phyloP scores from a whole-genome alignment of 1,140 invertebrate genomes.

The Heliothis subflexa region DNA sequence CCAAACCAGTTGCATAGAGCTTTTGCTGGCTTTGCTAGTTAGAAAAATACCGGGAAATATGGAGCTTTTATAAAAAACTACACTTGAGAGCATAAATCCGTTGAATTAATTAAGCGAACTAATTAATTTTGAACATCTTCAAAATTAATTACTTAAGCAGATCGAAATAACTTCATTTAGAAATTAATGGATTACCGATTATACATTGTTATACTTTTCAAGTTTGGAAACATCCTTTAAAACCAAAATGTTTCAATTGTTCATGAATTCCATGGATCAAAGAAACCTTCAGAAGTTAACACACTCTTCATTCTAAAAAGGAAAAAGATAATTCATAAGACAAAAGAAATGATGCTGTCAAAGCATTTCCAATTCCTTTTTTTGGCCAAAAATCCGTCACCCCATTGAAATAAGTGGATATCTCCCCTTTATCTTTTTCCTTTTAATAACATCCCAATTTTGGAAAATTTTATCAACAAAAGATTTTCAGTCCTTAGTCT shows the following conservation, averaged over 20 bases:
- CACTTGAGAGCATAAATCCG: not conserved
- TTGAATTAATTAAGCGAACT: too few species aligned
- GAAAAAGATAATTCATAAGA: not conserved
- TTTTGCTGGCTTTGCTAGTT: slow-evolving; percentile 35
- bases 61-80: not conserved
- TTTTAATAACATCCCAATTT: slow-evolving; percentile 54
- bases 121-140: too few species aligned
- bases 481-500: not conserved
- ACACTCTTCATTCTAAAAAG: too few species aligned
- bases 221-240: too few species aligned
- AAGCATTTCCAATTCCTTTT: not conserved
- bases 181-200: too few species aligned
- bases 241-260: too few species aligned
- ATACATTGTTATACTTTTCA: too few species aligned
- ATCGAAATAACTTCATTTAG: too few species aligned
- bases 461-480: slow-evolving; percentile 35
- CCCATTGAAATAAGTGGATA: slow-evolving; percentile 11
- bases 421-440: slow-evolving; percentile 23
- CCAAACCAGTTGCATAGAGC: slow-evolving; percentile 50
- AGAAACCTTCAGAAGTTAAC: too few species aligned
- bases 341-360: not conserved
- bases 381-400: not conserved
- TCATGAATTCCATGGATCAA: too few species aligned
- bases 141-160: too few species aligned
- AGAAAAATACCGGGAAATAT: slow-evolving; percentile 40